Percentiles rank a stretch among this genome's conserved stretches.
These are phyloP conservation scores for Apis cerana DNA, from an alignment of 1,140 invertebrate genomes.

Conservation along the genomic window DNA sequence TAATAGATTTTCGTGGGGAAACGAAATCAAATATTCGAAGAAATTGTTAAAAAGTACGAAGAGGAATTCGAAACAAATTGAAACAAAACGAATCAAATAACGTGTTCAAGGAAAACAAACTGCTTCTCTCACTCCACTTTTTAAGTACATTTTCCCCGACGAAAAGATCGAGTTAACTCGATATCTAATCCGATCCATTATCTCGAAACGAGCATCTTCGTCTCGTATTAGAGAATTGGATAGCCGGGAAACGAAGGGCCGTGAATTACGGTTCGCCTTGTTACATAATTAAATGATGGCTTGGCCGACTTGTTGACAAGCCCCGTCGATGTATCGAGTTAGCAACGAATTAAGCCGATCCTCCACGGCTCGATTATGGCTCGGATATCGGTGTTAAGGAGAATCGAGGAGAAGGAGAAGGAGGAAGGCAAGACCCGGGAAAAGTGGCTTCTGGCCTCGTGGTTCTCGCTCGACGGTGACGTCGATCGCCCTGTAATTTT, in stretches of 20 bases:
- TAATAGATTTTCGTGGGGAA: no score
- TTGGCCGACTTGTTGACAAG: slow-evolving; percentile 73
- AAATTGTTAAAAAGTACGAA: no score
- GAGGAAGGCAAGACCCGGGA: not conserved
- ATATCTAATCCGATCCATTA: not conserved
- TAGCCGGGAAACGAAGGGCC: slow-evolving; percentile 45
- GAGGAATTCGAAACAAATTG: no score
- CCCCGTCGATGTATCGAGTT: slow-evolving; percentile 73
- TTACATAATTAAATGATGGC: slow-evolving; percentile 78
- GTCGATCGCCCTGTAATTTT: slow-evolving; percentile 38
- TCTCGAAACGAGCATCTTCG: not conserved
- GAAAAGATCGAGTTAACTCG: not conserved
- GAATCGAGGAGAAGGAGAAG: slow-evolving; percentile 29
- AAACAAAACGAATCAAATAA: no score
- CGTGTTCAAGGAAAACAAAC: no score
- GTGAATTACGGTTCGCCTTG: slow-evolving; percentile 57
- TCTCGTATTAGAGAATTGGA: slow-evolving; percentile 17
- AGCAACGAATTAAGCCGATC: slow-evolving; percentile 66
- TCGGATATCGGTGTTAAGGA: slow-evolving; percentile 54
- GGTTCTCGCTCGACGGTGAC: not conserved
- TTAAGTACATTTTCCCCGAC: not conserved
- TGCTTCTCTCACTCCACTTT: not conserved
- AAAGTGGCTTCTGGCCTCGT: not conserved
- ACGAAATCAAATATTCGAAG: no score
- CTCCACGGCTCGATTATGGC: slow-evolving; percentile 65